Base-by-base conservation (phyloP, 2,113 vertebrate genomes). In the Xenus cinereus region DNA sequence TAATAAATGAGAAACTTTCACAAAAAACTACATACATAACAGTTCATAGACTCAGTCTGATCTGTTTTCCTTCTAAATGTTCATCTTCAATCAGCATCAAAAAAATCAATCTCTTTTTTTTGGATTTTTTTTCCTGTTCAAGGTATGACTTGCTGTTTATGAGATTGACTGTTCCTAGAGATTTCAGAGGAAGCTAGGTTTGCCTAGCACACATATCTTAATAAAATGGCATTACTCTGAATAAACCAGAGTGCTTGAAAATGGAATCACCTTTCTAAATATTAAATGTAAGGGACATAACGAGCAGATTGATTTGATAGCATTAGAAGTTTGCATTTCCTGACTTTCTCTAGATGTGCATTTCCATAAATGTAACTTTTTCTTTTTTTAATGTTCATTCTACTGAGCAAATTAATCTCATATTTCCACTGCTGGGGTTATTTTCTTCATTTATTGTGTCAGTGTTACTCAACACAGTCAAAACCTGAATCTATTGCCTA, bases 1-100 rank as follows among this genome's bases (percentile, higher is more conserved):
- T 93, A 96, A 92, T 75, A 93, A 81, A 96, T 81, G 57, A 86
- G 66, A 93, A 89, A 87, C 19, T 93, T 96, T 60, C 60, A 83
- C 67, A 67, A 86, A 95, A 76, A 88, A 45, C 45, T 89, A 89
- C 48, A 30, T 45, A 33, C 62, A 48, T 84, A 92, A 89, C 51
- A 67, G 68, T 90, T 88, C 72, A 43, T 32, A 84, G n/a, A 51
- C 46, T 89, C 50, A 51, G 63, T 46, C 33, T 11, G 22, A 56
- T 93, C 60, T 0, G 0, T 68, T 92, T 81, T 78, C 60, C 28
- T 84, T 81, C 33, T 84, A 90, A 95, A 94, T 72, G 53, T 81
- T 75, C 51, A 68, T 51, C 64, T 93, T 90, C 68, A 74, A 78
- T 75, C 51, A 68, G 15, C 32, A 43, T 28, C 83, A 60, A 84